A percentile compares a stretch with the other conserved stretches of the same genome.
Conservation (phyloP, 2,113 vertebrate species). For the Amblyornis subalaris region DNA sequence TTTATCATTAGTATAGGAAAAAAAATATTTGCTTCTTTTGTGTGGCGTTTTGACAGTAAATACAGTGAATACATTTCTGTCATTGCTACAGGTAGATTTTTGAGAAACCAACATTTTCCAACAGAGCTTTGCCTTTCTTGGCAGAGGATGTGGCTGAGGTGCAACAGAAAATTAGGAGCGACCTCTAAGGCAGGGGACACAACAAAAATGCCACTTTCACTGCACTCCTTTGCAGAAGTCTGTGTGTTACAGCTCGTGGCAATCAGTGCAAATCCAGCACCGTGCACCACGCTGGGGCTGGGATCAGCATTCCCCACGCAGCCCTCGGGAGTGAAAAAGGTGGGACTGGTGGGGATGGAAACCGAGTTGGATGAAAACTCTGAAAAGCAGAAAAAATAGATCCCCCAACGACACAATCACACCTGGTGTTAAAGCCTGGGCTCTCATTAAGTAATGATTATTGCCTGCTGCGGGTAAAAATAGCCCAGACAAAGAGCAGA, state of each 20-base stretch:
- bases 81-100: not conserved
- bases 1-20: conserved; percentile 43
- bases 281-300: not conserved
- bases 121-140: not conserved
- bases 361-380: not conserved
- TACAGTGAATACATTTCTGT: not conserved
- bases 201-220: not conserved
- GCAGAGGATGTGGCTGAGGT: not conserved
- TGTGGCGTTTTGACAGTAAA: not conserved
- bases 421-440: conserved; percentile 29
- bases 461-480: conserved; percentile 64
- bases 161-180: not conserved
- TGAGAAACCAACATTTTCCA: not conserved
- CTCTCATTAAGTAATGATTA: conserved; percentile 58
- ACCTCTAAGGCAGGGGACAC: not conserved
- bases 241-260: not conserved
- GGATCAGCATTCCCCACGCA: not conserved
- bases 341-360: not conserved
- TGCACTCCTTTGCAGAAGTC: not conserved
- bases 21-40: conserved; percentile 14
- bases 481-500: conserved; percentile 56
- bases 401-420: conserved; percentile 8
- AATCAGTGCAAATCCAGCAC: conserved; percentile 19
- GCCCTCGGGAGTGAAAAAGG: not conserved
- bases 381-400: not conserved